Evolutionary conservation across 2,888 invertebrate genomes (phyloP), one percentile per base, ranked within the genome.

Genomic region (Ferdinandea cuprea): DNA sequence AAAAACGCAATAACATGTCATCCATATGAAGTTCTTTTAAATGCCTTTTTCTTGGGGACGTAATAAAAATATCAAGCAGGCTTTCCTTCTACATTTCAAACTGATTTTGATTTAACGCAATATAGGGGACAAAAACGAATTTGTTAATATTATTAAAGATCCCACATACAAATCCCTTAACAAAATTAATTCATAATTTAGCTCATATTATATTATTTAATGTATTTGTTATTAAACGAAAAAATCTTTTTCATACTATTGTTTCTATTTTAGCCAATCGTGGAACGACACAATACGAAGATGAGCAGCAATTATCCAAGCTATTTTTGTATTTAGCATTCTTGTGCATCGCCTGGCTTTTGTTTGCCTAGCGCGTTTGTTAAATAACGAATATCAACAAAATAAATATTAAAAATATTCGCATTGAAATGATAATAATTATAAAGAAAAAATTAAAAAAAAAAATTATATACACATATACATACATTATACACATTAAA

Each of bases 301-400:
- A 98, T 89, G 98, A 99, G 89, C 96, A 97, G 91, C 96, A 96
- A 90, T 92, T 98, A 85, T 98, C 97, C 3, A 97, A 97, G 92
- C 93, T 98, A 88, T 98, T 98, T 92, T 93, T 98, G 73, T 98
- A 97, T 95, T 94, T 98, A 87, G 98, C 98, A 76, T 92, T 98
- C 85, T 89, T 98, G 87, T 98, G 98, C 91, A 95, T 98, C 88
- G 93, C 96, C 87, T 98, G 98, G 98, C 92, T 98, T 80, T 92
- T 98, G 87, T 94, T 98, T 91, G 98, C 98, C 89, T 98, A 94
- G 92, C 88, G 73, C 61, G 71, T 69, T 74, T 77, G 19, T 58
- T 56, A 52, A 58, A 59, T 32, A 56, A 35, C 25, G 17, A 42
- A 42, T 17, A 17, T 4, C 15, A 9, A 3, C 17, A 4, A n/a